Evolutionary conservation across 2,797 vertebrate genomes (phyloP).

Genomic region (Odontamblyopus rebecca): DNA sequence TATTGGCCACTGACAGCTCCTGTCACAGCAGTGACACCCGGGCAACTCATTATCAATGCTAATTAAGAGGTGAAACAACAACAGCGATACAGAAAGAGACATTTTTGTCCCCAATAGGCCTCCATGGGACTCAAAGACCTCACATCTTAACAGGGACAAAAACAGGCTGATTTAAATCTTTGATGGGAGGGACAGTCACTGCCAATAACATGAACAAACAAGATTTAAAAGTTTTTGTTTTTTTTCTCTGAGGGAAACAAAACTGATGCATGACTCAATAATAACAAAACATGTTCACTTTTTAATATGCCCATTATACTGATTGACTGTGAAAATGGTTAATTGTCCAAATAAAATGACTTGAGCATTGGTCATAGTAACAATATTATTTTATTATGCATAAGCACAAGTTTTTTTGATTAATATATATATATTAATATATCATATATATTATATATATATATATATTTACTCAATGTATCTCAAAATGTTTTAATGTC

Average conservation of each 20-base stretch:
- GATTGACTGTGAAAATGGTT: background rate
- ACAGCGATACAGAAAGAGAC: constrained; percentile 81
- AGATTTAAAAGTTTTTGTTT: background rate
- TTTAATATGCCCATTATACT: background rate
- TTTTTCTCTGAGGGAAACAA: constrained; percentile 12
- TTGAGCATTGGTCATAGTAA: background rate
- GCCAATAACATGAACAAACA: constrained; percentile 44
- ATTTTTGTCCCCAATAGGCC: constrained; percentile 65
- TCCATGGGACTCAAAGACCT: constrained; percentile 61
- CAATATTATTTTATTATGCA: background rate
- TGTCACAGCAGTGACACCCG: constrained; percentile 87
- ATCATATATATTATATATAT: too few relatives aligned
- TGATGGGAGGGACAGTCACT: constrained; percentile 30
- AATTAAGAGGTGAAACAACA: constrained; percentile 89
- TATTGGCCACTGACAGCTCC: constrained; percentile 81
- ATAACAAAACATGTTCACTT: constrained; percentile 11
- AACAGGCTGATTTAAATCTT: constrained; percentile 55
- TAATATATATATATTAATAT: background rate
- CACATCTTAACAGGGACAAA: constrained; percentile 55
- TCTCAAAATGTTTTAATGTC: background rate
- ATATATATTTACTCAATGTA: background rate
- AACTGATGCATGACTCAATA: constrained; percentile 6
- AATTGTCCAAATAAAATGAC: background rate
- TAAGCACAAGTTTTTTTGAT: background rate
- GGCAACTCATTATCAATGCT: constrained; percentile 95